phyloP scores from a whole-genome alignment of 2,113 vertebrate species.

The Varanus komodoensis region DNA sequence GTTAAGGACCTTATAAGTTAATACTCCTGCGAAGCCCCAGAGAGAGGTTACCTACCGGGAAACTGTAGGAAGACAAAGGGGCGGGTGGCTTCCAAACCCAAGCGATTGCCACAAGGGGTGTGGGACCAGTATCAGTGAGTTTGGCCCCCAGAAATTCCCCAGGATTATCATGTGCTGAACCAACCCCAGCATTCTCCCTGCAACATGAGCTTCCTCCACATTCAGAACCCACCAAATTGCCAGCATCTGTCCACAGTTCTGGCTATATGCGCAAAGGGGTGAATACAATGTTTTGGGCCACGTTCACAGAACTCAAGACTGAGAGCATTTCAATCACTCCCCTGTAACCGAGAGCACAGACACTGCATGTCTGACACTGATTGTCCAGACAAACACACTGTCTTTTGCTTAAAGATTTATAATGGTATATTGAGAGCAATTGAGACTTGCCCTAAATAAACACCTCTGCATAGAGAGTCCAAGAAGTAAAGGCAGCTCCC shows the following conservation, averaged over 20 bases:
- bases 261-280: neutral
- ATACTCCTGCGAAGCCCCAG: too few relatives aligned
- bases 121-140: too few relatives aligned
- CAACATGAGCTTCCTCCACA: neutral
- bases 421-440: neutral
- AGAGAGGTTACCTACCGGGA: too few relatives aligned
- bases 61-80: too few relatives aligned
- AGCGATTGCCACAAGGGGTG: too few relatives aligned
- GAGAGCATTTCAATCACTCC: neutral
- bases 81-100: too few relatives aligned
- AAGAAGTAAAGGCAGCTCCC: neutral
- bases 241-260: neutral
- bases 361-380: neutral
- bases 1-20: too few relatives aligned
- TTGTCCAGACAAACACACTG: neutral
- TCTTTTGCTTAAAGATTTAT: neutral
- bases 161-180: too few relatives aligned
- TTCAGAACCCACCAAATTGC: neutral
- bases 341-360: too few relatives aligned
- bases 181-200: neutral
- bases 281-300: neutral
- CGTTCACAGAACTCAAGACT: neutral
- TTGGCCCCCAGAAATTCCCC: too few relatives aligned
- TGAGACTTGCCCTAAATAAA: conserved; percentile 5
- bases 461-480: conserved; percentile 1